Evolutionary conservation across 1,140 invertebrate genomes (phyloP), one percentile per base, ranked within the genome.

Genomic region (Copidosoma floridanum): DNA sequence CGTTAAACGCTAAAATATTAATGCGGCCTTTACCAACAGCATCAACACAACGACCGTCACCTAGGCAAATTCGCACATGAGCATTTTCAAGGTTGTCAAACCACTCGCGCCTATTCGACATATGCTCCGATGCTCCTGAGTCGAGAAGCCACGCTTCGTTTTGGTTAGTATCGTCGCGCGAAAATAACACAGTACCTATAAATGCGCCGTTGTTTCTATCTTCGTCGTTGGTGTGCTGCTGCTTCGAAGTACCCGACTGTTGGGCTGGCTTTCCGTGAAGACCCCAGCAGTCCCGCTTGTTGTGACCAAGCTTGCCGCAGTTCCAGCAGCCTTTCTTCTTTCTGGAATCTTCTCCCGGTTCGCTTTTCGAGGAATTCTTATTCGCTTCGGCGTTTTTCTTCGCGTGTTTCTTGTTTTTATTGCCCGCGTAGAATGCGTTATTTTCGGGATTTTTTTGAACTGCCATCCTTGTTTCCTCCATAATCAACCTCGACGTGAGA

Each of bases 51-150:
- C 65, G 52, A 20, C 65, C 57, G 44, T 73, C 69, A 2, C 67
- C 71, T 20, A 74, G 61, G 14, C 38, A 5, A 7, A 72, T 61
- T 1, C 40, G n/a, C 16, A 50, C 43, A 5, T 10, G 10, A 7
- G 41, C 41, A 50, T 69, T 66, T 24, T 54, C 43, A 29, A 55
- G 64, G 1, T 12, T 51, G 3, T 40, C 10, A 27, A 68, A 73
- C 57, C 51, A 71, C 2, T 68, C 54, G 50, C 61, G 65, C 20
- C 44, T 41, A 10, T 16, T n/a, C 6, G 57, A 64, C 67, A 71
- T 73, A 18, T 72, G 67, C 4, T 65, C 27, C 0, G 63, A 69
- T n/a, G 67, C 68, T 44, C 66, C 69, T 0, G 67, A 70, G 29
- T 73, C 70, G 1, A 69, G 24, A 10, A 62, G 21, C 68, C 68